phyloP scores from a whole-genome alignment of 1,140 invertebrate species.

The Tyrophagus putrescentiae region DNA sequence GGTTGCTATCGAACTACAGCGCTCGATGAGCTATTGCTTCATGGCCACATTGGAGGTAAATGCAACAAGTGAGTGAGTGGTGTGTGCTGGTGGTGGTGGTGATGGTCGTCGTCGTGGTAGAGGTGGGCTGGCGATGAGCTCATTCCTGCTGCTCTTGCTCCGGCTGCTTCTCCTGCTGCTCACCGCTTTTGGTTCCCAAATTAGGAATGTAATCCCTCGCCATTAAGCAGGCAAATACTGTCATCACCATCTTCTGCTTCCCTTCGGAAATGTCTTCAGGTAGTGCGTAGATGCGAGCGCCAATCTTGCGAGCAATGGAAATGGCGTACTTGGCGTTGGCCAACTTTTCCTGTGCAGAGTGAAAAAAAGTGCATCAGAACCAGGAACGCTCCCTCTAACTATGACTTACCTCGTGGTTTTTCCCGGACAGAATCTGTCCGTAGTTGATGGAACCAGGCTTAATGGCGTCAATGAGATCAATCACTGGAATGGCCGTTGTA shows the following conservation, averaged over 20 bases:
- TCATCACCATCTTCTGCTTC: conserved; percentile 98
- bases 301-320: conserved; percentile 89
- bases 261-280: conserved; percentile 98
- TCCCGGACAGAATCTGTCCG: conserved; percentile 61
- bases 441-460: conserved; percentile 92
- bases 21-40: too few species aligned
- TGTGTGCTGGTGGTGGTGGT: too few species aligned
- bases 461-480: conserved; percentile 91
- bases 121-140: too few species aligned
- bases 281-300: conserved; percentile 88
- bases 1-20: too few species aligned
- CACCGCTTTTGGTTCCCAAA: conserved; percentile 40
- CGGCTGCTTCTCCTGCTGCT: not conserved
- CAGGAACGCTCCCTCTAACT: not conserved
- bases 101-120: too few species aligned
- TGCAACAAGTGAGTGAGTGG: too few species aligned
- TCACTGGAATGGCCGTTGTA: conserved; percentile 67
- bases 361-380: conserved; percentile 9
- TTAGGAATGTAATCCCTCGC: conserved; percentile 81
- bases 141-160: too few species aligned
- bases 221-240: conserved; percentile 97
- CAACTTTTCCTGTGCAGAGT: conserved; percentile 56
- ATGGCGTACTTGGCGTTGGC: conserved; percentile 98
- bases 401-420: conserved; percentile 55
- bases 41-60: too few species aligned